A percentile compares a stretch with the other conserved stretches of the same genome.
phyloP scores from a whole-genome alignment of 2,797 vertebrate genomes.

The Pipistrellus pipistrellus region DNA sequence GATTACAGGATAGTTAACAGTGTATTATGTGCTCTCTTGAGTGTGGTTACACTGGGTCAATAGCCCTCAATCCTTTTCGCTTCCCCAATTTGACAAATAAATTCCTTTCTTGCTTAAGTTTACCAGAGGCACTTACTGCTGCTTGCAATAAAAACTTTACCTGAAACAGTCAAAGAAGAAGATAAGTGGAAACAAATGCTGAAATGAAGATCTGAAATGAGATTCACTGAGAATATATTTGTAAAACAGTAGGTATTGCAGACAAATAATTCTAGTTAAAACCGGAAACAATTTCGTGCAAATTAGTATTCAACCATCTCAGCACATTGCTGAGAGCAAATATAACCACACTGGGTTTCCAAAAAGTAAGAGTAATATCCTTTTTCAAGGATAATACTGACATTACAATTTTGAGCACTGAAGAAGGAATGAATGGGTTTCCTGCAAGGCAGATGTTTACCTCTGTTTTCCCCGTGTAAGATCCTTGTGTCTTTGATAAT shows the following conservation, averaged over 20 bases:
- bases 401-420: not conserved
- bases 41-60: not conserved
- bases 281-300: slow-evolving; percentile 44
- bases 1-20: not conserved
- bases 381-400: slow-evolving; percentile 55
- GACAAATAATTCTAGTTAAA: slow-evolving; percentile 63
- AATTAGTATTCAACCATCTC: slow-evolving; percentile 53
- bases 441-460: slow-evolving; percentile 39
- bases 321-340: slow-evolving; percentile 52
- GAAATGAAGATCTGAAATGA: slow-evolving; percentile 57
- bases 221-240: slow-evolving; percentile 44
- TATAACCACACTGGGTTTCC: slow-evolving; percentile 35
- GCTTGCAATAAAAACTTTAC: slow-evolving; percentile 12
- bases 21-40: not conserved
- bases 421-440: slow-evolving; percentile 39
- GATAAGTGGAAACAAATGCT: slow-evolving; percentile 25
- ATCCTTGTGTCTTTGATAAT: slow-evolving; percentile 66
- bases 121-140: not conserved
- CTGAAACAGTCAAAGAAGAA: slow-evolving; percentile 23
- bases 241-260: not conserved
- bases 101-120: slow-evolving; percentile 44
- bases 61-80: not conserved
- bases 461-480: slow-evolving; percentile 51
- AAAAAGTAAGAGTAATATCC: slow-evolving; percentile 44
- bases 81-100: not conserved